These are phyloP conservation scores for Malurus leucopterus DNA, from an alignment of 2,797 vertebrate species.

Conservation along the genomic window DNA sequence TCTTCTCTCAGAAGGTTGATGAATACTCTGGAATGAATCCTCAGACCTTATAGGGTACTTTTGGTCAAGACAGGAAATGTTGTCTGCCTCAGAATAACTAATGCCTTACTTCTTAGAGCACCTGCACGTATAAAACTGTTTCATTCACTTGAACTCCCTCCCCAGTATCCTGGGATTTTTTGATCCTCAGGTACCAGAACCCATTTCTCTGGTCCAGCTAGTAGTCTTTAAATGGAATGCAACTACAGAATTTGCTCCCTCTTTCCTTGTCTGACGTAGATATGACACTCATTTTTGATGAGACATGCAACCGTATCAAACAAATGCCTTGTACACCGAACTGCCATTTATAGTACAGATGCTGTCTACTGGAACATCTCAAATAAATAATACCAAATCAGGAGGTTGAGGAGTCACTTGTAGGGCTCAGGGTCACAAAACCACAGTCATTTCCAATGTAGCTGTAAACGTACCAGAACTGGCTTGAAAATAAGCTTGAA, in stretches of 20 bases:
- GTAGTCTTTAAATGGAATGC: background rate
- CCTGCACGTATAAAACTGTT: background rate
- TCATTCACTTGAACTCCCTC: background rate
- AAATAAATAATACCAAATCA: background rate
- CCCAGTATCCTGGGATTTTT: background rate
- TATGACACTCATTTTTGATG: background rate
- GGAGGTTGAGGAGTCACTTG: background rate
- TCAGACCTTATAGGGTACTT: background rate
- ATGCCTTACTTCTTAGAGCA: background rate
- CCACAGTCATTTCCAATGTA: background rate
- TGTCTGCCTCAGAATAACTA: background rate
- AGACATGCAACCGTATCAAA: background rate
- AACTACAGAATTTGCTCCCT: background rate
- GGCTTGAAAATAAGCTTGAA: background rate
- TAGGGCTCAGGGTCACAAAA: background rate
- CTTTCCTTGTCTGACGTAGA: background rate
- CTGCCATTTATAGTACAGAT: background rate
- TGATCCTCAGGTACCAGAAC: background rate
- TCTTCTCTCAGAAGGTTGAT: background rate
- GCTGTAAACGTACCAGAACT: background rate
- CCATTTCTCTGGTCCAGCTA: background rate
- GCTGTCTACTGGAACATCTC: background rate
- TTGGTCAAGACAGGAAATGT: background rate
- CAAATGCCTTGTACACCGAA: background rate
- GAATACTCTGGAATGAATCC: no score